Evolutionary conservation across 2,797 vertebrate genomes (phyloP).

Genomic region (Pogoniulus pusillus): DNA sequence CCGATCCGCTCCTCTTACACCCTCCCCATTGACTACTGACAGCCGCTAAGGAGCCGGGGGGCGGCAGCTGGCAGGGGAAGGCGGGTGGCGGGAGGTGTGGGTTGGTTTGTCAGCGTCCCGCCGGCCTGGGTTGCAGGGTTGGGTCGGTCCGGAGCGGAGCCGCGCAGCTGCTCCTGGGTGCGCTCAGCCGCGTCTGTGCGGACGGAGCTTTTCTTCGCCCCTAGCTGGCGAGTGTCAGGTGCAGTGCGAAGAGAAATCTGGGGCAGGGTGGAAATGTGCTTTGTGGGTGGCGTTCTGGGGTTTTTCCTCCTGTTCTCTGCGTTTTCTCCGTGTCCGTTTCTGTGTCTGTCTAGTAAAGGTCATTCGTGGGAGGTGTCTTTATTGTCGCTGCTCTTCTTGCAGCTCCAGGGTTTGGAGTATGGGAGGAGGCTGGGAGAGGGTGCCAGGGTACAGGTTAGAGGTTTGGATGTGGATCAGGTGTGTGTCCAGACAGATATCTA

Average conservation of each 20-base stretch:
- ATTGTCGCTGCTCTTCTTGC: background rate
- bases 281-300: fast-evolving
- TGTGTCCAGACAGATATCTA: background rate
- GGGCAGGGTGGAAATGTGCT: fast-evolving
- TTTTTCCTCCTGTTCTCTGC: background rate
- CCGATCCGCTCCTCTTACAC: background rate
- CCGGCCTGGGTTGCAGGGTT: background rate
- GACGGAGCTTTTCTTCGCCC: background rate
- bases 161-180: background rate
- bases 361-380: background rate
- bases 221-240: background rate
- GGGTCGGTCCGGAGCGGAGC: background rate
- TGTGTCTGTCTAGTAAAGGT: background rate
- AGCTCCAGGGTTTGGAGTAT: background rate
- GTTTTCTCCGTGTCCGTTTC: background rate
- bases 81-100: background rate
- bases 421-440: no score
- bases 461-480: background rate
- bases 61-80: background rate
- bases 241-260: background rate
- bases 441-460: background rate
- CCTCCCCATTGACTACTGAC: no score
- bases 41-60: background rate
- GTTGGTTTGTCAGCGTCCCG: background rate
- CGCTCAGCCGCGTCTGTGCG: background rate